Percentiles rank a stretch among this genome's conserved stretches.
phyloP scores from a whole-genome alignment of 2,797 vertebrate genomes.

The Selene dorsalis region DNA sequence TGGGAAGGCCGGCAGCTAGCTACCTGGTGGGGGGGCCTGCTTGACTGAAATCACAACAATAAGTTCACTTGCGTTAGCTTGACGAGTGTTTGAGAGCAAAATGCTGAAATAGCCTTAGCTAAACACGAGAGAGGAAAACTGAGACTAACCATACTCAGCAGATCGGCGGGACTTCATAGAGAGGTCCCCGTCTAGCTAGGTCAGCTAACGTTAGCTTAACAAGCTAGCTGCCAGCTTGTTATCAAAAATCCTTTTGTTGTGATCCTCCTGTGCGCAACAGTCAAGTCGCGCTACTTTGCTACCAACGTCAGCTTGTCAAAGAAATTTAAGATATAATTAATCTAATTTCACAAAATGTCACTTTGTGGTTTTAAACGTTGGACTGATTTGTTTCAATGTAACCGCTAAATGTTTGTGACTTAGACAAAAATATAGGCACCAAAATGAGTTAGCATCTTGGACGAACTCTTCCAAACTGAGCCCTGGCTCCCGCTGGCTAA shows the following conservation, averaged over 20 bases:
- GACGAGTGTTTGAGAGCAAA: background rate
- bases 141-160: background rate
- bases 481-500: slow-evolving; percentile 68
- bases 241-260: slow-evolving; percentile 85
- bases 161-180: background rate
- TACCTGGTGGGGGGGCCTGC: slow-evolving; percentile 56
- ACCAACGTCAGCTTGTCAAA: slow-evolving; percentile 23
- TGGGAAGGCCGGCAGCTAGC: slow-evolving; percentile 73
- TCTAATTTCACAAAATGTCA: background rate
- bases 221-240: slow-evolving; percentile 78
- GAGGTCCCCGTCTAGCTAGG: slow-evolving; percentile 24
- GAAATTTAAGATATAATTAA: background rate
- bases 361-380: background rate
- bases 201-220: slow-evolving; percentile 69
- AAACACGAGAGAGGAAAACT: background rate
- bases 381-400: background rate
- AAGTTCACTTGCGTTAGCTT: slow-evolving; percentile 39
- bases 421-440: slow-evolving; percentile 36
- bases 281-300: slow-evolving; percentile 57
- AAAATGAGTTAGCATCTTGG: slow-evolving; percentile 75
- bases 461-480: slow-evolving; percentile 73
- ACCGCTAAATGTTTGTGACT: slow-evolving; percentile 1
- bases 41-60: slow-evolving; percentile 66
- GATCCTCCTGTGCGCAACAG: slow-evolving; percentile 77
- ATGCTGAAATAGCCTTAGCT: background rate